phyloP scores from a whole-genome alignment of 2,888 invertebrate genomes.

The Leucozona laternaria region DNA sequence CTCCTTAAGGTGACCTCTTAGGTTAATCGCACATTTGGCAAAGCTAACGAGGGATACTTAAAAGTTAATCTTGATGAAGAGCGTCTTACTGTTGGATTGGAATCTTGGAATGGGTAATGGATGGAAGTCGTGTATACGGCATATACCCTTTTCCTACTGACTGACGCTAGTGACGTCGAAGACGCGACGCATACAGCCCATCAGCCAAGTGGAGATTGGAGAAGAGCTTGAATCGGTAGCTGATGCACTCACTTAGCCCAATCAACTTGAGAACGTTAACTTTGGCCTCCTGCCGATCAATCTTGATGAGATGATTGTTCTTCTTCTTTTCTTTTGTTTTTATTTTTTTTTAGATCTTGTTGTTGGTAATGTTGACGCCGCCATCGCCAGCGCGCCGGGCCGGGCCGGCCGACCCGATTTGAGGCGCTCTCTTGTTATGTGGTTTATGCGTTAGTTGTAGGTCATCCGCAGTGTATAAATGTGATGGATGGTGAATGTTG shows the following conservation, averaged over 20 bases:
- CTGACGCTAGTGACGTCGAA: not conserved
- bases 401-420: constrained; percentile 16
- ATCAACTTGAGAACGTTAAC: constrained; percentile 68
- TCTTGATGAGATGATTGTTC: constrained; percentile 60
- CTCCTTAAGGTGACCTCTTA: constrained; percentile 63
- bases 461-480: constrained; percentile 16
- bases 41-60: constrained; percentile 58
- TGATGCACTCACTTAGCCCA: constrained; percentile 36
- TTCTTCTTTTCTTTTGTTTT: constrained; percentile 24
- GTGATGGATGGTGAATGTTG: constrained; percentile 39
- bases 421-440: constrained; percentile 46
- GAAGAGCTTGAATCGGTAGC: constrained; percentile 31
- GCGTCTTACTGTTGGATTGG: not conserved
- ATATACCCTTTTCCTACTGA: constrained; percentile 8
- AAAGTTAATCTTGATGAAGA: constrained; percentile 55
- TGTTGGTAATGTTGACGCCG: constrained; percentile 6
- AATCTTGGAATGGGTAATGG: constrained; percentile 4
- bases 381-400: not conserved
- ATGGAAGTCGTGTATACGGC: constrained; percentile 10
- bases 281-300: constrained; percentile 70
- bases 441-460: constrained; percentile 68
- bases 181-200: constrained; percentile 5
- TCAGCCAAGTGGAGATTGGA: not conserved
- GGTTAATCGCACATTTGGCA: constrained; percentile 71
- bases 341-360: constrained; percentile 7